phyloP scores from a whole-genome alignment of 2,888 invertebrate species.

The Erebia aethiops region DNA sequence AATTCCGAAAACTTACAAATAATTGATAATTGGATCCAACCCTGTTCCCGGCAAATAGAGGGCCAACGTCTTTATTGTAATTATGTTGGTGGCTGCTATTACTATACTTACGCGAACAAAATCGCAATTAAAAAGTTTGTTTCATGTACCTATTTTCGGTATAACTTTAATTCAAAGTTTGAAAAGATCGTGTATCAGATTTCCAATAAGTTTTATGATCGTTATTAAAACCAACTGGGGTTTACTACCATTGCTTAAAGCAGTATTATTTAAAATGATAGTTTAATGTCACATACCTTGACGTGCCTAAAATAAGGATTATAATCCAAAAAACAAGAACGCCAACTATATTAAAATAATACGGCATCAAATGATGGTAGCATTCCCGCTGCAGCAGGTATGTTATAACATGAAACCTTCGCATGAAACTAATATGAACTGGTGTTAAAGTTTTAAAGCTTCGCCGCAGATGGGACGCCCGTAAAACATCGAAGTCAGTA shows the following conservation, averaged over 20 bases:
- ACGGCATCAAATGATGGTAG: neutral
- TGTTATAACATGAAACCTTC: neutral
- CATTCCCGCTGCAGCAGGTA: neutral
- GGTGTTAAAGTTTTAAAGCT: slow-evolving; percentile 16
- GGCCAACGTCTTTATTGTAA: too few species aligned
- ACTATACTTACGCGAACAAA: too few species aligned
- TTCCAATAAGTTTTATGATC: neutral
- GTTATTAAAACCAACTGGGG: neutral
- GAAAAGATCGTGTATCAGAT: slow-evolving; percentile 3
- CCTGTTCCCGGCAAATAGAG: too few species aligned
- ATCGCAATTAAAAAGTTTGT: too few species aligned
- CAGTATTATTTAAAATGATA: too few species aligned
- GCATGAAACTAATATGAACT: slow-evolving; percentile 11
- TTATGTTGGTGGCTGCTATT: too few species aligned
- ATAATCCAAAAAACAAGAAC: too few species aligned
- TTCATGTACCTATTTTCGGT: neutral
- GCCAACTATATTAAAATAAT: neutral
- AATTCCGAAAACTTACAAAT: too few species aligned
- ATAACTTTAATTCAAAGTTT: neutral
- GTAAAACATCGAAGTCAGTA: slow-evolving; percentile 12
- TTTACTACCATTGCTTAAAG: too few species aligned
- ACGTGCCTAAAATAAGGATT: too few species aligned
- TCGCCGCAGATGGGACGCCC: slow-evolving; percentile 7
- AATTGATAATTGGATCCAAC: too few species aligned
- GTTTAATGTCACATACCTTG: too few species aligned